Evolutionary conservation across 2,888 invertebrate genomes (phyloP).

Genomic region (Lampropteryx suffumata): DNA sequence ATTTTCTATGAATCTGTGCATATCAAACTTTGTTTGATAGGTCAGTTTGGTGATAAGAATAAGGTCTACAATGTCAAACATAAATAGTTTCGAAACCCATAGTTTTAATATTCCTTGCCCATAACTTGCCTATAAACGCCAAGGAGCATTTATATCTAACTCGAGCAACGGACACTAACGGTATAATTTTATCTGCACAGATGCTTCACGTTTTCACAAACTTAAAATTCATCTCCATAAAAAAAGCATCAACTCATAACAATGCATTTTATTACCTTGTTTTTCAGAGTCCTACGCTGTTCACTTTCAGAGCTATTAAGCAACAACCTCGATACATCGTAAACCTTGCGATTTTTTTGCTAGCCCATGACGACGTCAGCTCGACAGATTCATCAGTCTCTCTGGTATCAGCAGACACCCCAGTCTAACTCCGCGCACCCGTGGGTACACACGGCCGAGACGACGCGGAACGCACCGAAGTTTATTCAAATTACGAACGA

Average conservation of each 20-base stretch:
- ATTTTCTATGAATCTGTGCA: too few relatives aligned
- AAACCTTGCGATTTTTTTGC: constrained; percentile 27
- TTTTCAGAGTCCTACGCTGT: constrained; percentile 6
- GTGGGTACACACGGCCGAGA: constrained; percentile 39
- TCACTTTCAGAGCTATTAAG: constrained; percentile 1
- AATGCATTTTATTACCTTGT: constrained; percentile 25
- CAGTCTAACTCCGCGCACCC: constrained; percentile 45
- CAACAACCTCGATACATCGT: background rate
- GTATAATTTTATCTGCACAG: background rate
- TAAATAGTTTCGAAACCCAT: too few relatives aligned
- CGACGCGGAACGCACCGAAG: constrained; percentile 20
- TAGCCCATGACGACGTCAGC: constrained; percentile 11
- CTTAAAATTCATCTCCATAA: constrained; percentile 8
- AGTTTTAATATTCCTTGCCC: too few relatives aligned
- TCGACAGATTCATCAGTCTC: constrained; percentile 8
- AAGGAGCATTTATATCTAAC: too few relatives aligned
- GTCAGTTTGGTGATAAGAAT: too few relatives aligned
- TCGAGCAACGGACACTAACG: too few relatives aligned
- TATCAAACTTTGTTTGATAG: too few relatives aligned
- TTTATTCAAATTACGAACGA: constrained; percentile 30
- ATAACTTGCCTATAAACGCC: too few relatives aligned
- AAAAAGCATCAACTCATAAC: constrained; percentile 18
- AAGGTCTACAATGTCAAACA: too few relatives aligned
- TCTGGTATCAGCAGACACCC: constrained; percentile 22
- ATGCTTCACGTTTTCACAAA: background rate